Base-by-base conservation (phyloP, 2,888 invertebrate genomes). In the Dryobotodes eremita region DNA sequence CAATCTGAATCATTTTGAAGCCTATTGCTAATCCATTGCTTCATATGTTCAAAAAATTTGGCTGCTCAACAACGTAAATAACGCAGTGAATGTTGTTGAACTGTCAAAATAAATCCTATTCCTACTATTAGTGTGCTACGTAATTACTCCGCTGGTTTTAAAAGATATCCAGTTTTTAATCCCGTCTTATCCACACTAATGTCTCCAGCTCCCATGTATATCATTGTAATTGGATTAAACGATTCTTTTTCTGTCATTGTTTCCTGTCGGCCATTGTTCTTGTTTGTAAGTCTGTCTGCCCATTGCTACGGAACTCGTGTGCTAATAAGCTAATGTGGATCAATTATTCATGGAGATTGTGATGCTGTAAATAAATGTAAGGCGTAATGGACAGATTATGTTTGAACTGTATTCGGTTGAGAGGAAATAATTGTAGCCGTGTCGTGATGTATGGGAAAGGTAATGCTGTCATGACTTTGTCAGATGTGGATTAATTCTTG, bases 221-320 rank as follows among this genome's bases (percentile, higher is more conserved):
- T 95, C 94, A 93, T 92, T 95, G 95, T 95, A 96, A 96, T 96
- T 96, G 95, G 96, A 96, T 95, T 96, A 96, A 96, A 96, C 95
- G 95, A 95, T 95, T 95, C 94, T 92, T 95, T 88, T 95, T 95
- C 93, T 94, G 94, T 96, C 95, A 95, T 96, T 95, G 96, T 95
- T 94, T 94, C 91, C 92, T 90, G 91, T 91, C 90, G 92, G 86
- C 95, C 94, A 96, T 96, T 96, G 96, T 96, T 96, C 90, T 90
- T 90, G 90, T 92, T 89, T 92, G 94, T 94, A 89, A 92, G 92
- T 94, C 89, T 93, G 93, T 93, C 86, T 90, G 92, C 91, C 85
- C 77, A 75, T 86, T 85, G 74, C 81, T 79, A 83, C 87, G 69
- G 80, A 80, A 80, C 74, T 88, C 90, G 94, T 95, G 94, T 94